These are phyloP conservation scores for Barnardius zonarius DNA, from an alignment of 2,113 vertebrate genomes.

Conservation along the genomic window DNA sequence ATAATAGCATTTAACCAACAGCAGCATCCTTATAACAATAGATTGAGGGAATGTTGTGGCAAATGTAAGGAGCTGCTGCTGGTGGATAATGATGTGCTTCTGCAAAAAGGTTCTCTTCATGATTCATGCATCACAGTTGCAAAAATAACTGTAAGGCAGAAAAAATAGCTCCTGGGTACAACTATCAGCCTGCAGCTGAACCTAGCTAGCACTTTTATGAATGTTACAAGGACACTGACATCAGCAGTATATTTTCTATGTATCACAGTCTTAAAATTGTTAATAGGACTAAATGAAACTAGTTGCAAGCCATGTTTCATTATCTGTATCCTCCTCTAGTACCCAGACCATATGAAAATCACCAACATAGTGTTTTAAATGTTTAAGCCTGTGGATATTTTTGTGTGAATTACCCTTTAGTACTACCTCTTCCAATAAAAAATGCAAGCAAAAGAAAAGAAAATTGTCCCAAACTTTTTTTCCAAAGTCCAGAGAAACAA, in stretches of 20 bases:
- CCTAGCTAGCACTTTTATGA: not conserved
- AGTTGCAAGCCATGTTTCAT: not conserved
- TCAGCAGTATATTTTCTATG: not conserved
- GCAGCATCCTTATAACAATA: constrained; percentile 16
- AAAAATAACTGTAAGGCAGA: not conserved
- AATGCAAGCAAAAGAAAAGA: not conserved
- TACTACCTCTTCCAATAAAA: not conserved
- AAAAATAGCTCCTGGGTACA: not conserved
- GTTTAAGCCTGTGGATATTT: not conserved
- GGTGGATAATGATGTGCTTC: not conserved
- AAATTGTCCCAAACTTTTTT: not conserved
- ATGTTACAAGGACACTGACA: not conserved
- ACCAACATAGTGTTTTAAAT: not conserved
- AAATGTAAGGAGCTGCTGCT: constrained; percentile 5
- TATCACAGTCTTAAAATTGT: not conserved
- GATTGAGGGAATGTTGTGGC: not conserved
- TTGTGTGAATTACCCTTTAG: not conserved
- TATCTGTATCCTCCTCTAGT: not conserved
- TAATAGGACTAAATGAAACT: not conserved
- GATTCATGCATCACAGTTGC: not conserved
- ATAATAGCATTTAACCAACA: constrained; percentile 50
- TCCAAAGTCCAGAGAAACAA: not conserved
- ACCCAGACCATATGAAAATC: not conserved
- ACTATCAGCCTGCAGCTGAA: constrained; percentile 15
- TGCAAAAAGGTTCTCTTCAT: not conserved